Evolutionary conservation across 2,113 vertebrate species (phyloP).

Genomic region (Notothenia rossii): DNA sequence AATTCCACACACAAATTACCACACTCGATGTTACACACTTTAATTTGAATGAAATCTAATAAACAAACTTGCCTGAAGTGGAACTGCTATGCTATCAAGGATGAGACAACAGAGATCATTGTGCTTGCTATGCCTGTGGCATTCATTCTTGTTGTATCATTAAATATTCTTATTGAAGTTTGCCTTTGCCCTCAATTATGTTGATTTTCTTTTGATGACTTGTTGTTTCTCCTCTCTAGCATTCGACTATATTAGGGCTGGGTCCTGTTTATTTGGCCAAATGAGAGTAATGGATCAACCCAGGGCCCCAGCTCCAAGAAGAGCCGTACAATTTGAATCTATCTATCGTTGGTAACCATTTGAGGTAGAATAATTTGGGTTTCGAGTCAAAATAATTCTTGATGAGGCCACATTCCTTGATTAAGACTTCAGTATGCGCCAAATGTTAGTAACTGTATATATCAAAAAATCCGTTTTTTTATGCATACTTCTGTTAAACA

Average conservation of each 20-base stretch:
- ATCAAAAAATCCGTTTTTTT: too few relatives aligned
- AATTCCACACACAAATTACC: constrained; percentile 27
- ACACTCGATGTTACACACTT: constrained; percentile 41
- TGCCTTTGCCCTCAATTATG: constrained; percentile 31
- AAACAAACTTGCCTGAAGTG: constrained; percentile 65
- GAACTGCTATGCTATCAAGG: constrained; percentile 52
- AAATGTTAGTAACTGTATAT: neutral
- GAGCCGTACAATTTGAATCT: neutral
- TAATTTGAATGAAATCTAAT: constrained; percentile 68
- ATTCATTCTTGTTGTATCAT: constrained; percentile 53
- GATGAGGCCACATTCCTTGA: neutral
- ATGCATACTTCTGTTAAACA: too few relatives aligned
- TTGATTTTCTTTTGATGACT: constrained; percentile 64
- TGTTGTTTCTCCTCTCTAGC: constrained; percentile 32
- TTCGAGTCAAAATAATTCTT: neutral
- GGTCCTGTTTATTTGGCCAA: constrained; percentile 4
- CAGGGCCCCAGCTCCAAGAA: neutral
- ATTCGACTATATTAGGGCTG: constrained; percentile 22
- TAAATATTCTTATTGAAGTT: constrained; percentile 61
- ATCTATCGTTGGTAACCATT: neutral
- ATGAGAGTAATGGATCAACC: constrained; percentile 32
- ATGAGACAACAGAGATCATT: constrained; percentile 60
- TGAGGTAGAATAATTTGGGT: constrained; percentile 9
- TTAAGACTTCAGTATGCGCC: neutral
- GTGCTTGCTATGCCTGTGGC: constrained; percentile 54